Percentiles rank a stretch among this genome's conserved stretches.
Evolutionary conservation across 2,797 vertebrate genomes (phyloP).

Genomic region (Micrastur ruficollis): DNA sequence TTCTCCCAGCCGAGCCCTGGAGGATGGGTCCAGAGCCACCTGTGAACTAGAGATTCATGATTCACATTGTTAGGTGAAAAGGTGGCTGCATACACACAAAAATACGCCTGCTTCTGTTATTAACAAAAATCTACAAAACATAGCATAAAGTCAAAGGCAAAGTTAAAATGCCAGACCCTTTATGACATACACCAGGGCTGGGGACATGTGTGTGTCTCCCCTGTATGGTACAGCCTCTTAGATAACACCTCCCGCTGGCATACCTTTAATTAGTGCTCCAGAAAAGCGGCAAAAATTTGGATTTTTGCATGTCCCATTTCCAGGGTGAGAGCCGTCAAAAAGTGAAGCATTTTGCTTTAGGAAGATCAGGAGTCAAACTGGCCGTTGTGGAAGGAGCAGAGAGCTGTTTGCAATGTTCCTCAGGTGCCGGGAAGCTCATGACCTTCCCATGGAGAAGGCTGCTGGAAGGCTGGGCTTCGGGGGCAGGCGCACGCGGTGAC

Average conservation of each 20-base stretch:
- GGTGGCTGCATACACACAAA: not conserved
- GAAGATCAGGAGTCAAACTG: not conserved
- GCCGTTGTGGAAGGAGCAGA: not conserved
- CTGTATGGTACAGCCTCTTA: not conserved
- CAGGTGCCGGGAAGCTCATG: not conserved
- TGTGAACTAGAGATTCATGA: conserved; percentile 2
- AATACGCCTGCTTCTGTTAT: not conserved
- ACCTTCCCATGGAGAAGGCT: not conserved
- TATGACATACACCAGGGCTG: not conserved
- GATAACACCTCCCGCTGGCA: not conserved
- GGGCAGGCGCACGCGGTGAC: rapidly evolving
- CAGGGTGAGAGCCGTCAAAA: not conserved
- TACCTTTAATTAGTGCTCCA: not conserved
- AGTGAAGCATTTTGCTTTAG: not conserved
- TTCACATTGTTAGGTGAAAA: conserved; percentile 23
- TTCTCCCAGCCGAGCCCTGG: conserved; percentile 23
- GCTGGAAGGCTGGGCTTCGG: not conserved
- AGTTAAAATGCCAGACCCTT: not conserved
- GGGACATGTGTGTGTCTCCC: too few relatives aligned
- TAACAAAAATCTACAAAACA: not conserved
- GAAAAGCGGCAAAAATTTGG: not conserved
- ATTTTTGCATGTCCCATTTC: not conserved
- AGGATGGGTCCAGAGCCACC: conserved; percentile 4
- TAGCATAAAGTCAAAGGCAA: not conserved
- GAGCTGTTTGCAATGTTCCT: not conserved